Conservation (phyloP, 2,797 vertebrate genomes). For the Cyclura pinguis region DNA sequence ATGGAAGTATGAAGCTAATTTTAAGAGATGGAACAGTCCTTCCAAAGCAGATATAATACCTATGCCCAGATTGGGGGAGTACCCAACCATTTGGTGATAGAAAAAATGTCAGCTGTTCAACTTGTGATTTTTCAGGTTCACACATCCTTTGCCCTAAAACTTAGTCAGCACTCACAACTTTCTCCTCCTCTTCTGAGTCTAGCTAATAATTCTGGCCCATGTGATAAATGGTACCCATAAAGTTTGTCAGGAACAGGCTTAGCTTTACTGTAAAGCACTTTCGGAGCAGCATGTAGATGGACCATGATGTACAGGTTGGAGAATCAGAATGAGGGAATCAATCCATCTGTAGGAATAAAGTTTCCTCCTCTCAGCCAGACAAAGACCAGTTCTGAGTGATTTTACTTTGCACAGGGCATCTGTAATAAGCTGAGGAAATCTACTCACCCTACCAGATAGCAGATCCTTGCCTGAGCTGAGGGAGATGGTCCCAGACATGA, state of each 20-base stretch:
- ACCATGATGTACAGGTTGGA: neutral
- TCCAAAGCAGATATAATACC: neutral
- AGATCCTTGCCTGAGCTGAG: neutral
- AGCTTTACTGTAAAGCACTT: neutral
- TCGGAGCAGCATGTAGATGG: neutral
- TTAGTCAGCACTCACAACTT: too few species aligned
- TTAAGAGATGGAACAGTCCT: neutral
- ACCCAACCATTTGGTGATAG: neutral
- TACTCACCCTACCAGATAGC: neutral
- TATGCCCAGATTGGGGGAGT: neutral
- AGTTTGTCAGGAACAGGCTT: too few species aligned
- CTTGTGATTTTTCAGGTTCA: neutral
- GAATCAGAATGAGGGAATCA: neutral
- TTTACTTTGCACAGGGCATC: neutral
- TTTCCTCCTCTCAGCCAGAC: neutral
- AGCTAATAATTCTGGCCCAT: too few species aligned
- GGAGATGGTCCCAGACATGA: neutral
- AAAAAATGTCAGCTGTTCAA: neutral
- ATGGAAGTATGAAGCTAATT: neutral
- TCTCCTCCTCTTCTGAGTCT: too few species aligned
- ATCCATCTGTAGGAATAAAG: neutral
- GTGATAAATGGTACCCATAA: too few species aligned
- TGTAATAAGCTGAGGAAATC: neutral
- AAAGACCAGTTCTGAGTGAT: too few species aligned
- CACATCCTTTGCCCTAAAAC: neutral